Evolutionary conservation across 1,140 invertebrate species (phyloP).

Genomic region (Ostrea denselamellosa): DNA sequence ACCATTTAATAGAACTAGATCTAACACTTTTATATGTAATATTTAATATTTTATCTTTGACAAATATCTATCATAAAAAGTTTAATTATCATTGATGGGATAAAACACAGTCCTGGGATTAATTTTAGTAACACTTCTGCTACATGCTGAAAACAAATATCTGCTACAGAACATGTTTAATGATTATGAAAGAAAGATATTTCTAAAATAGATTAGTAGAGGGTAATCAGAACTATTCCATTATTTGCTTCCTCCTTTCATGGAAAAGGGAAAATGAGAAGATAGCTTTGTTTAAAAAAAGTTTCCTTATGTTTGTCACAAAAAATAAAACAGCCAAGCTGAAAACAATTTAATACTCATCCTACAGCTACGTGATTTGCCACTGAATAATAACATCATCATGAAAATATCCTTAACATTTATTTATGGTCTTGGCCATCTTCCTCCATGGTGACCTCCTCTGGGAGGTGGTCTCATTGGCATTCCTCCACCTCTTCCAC

Average conservation of each 20-base stretch:
- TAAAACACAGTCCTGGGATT: neutral
- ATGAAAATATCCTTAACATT: neutral
- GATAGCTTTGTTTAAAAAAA: neutral
- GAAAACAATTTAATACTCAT: slow-evolving; percentile 19
- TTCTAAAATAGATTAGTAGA: neutral
- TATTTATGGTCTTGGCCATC: slow-evolving; percentile 40
- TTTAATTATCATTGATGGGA: too few relatives aligned
- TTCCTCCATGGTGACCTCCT: slow-evolving; percentile 45
- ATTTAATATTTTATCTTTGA: too few relatives aligned
- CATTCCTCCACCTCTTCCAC: slow-evolving; percentile 35
- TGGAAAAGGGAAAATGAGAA: neutral
- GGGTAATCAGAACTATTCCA: neutral
- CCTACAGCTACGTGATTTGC: neutral
- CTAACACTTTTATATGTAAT: too few relatives aligned
- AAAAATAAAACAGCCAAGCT: slow-evolving; percentile 17
- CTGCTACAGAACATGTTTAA: neutral
- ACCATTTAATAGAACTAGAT: too few relatives aligned
- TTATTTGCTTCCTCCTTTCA: neutral
- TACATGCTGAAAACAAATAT: neutral
- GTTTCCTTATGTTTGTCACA: neutral
- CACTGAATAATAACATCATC: neutral
- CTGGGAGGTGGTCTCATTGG: slow-evolving; percentile 39
- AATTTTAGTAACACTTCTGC: neutral
- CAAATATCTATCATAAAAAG: too few relatives aligned
- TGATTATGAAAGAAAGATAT: neutral